These are phyloP conservation scores for Helostoma temminkii DNA, from an alignment of 2,797 vertebrate genomes.

Conservation along the genomic window DNA sequence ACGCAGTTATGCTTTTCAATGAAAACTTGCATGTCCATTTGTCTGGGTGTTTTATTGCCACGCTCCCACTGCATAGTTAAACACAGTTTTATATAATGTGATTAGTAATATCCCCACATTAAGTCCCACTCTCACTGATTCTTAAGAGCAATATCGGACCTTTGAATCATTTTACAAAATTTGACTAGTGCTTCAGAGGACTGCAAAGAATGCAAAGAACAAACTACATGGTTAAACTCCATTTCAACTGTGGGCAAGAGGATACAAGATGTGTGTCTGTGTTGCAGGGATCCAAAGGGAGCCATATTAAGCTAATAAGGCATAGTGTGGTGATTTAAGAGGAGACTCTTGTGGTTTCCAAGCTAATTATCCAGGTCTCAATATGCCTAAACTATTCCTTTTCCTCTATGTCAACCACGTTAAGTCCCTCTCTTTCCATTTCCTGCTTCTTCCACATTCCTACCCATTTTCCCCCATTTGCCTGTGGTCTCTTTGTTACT, in stretches of 20 bases:
- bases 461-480: conserved; percentile 8
- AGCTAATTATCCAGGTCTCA: conserved; percentile 69
- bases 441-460: conserved; percentile 38
- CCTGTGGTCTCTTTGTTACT: conserved; percentile 9
- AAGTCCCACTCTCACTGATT: no score
- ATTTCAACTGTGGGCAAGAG: conserved; percentile 3
- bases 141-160: neutral
- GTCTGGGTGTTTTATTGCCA: neutral
- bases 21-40: neutral
- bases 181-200: neutral
- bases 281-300: conserved; percentile 50
- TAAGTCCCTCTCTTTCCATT: conserved; percentile 25
- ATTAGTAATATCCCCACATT: no score
- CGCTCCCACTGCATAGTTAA: no score
- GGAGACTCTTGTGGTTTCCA: conserved; percentile 50
- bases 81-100: neutral
- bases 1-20: neutral
- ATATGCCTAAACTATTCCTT: conserved; percentile 52
- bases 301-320: conserved; percentile 58
- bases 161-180: neutral
- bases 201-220: neutral
- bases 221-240: conserved; percentile 29
- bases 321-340: conserved; percentile 64
- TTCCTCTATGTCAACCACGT: conserved; percentile 48
- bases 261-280: conserved; percentile 28